Base-by-base conservation (phyloP, 2,888 invertebrate genomes). In the Leucozona laternaria region DNA sequence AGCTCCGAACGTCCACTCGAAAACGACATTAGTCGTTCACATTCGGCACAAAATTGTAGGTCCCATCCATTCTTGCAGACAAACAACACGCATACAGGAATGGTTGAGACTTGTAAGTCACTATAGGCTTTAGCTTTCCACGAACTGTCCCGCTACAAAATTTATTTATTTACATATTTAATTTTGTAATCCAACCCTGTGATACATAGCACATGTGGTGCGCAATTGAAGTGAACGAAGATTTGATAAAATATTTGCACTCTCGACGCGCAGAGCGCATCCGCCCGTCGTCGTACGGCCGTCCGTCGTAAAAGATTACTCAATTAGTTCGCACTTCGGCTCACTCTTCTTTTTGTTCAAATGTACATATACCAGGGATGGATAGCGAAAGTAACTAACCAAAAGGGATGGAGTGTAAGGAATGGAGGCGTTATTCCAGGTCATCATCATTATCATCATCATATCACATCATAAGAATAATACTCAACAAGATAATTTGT, bases 241-340 rank as follows among this genome's bases (percentile, higher is more conserved):
- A 83, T 83, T 83, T 83, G 70, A 83, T 79, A 79, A 83, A 83
- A 79, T 79, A 66, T 78, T 83, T 83, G 79, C 73, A 84, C 79
- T 79, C 75, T 76, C 79, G 45, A 77, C 72, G 64, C 37, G 57
- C 58, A 53, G 15, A 50, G 55, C 34, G 53, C 84, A 84, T 79
- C 79, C 79, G 76, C 28, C 45, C 48, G 25, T 31, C n/a, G 37
- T 15, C 53, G 20, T 17, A 37, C 20, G 28, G 45, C n/a, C n/a
- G 31, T 31, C 64, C 64, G 20, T 66, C 64, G 43, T n/a, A 53
- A 68, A 48, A 76, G 84, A 84, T 84, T 84, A 84, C 84, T 76
- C 79, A 84, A 84, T 84, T 84, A 84, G 75, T 53, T 83, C 79
- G 64, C 79, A 83, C 83, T 79, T 79, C 75, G 83, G 58, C 57